Evolutionary conservation across 2,888 invertebrate species (phyloP), one percentile per base, ranked within the genome.

Genomic region (Epiblema foenella): DNA sequence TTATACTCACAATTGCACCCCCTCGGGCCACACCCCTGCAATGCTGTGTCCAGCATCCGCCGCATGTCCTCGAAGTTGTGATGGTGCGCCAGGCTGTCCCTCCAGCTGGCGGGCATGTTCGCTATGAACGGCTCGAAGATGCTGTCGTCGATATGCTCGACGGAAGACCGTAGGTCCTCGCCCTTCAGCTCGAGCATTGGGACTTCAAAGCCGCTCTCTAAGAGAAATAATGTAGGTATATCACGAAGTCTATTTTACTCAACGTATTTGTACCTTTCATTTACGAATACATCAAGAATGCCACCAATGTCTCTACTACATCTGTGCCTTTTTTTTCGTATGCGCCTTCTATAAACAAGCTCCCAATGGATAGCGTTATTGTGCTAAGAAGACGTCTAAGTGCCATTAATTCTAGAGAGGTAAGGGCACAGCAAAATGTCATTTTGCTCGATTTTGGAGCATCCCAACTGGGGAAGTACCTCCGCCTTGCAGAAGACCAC

Each of bases 131-230:
- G 77, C 54, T 88, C 85, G 77, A 92, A 90, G 11, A 87, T 79
- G 0, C 76, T 77, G 15, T 80, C 81, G 65, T 84, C 78, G 69
- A 88, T 72, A 2, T 80, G 74, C 9, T 84, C 85, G 1, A 78
- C 75, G 1, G 79, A 75, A 5, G 77, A 77, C 57, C 78, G 77
- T 68, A 76, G 75, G 52, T 77, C 77, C 57, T 84, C 83, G 49
- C 86, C 85, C 70, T 85, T 84, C n/a, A 85, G 77, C 64, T 86
- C 84, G 17, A 90, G 75, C 75, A 89, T 78, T 24, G 85, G 81
- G 10, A 85, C 81, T 67, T 89, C 73, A n/a, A 83, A 77, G 74
- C 85, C 86, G 73, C 77, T 82, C 62, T 88, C 89, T 83, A 83
- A 75, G 77, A 71, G 17, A 49, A 58, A 60, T 29, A 58, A 37